Base-by-base conservation (phyloP, 2,797 vertebrate species). In the Sardinella longiceps region DNA sequence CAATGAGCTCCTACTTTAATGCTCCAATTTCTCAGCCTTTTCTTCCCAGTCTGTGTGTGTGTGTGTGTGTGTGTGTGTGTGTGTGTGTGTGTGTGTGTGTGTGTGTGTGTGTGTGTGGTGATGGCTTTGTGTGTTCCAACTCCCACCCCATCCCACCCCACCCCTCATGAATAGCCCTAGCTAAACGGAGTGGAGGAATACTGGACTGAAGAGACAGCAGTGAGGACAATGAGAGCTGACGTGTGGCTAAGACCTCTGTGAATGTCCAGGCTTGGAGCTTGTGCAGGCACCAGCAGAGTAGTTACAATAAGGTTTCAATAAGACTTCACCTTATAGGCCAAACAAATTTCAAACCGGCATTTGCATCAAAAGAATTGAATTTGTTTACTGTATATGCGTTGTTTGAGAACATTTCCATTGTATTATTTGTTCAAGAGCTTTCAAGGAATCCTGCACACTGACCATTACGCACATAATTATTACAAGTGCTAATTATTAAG, bases 181-280 rank as follows among this genome's bases (percentile, higher is more conserved):
- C 45, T 66, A 83, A 84, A 74, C 51, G 82, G 84, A 85, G 82
- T 33, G 80, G 82, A 80, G 85, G 39, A 11, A 84, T 9, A 23
- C 56, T 83, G 66, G 82, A 81, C 51, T 83, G 60, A 86, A 46
- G 85, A 43, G 20, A 14, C 30, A 51, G 63, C 28, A 46, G 56
- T 86, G 84, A 87, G 37, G 45, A 80, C 84, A 86, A 89, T 86
- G 81, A 87, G 84, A 48, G 74, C 45, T 82, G 87, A 85, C 80
- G 46, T 60, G 53, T n/a, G 60, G 83, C 83, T 86, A 83, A 87
- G 80, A 58, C 46, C 63, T 86, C 81, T 77, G 25, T 82, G 85
- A 86, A 82, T 82, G 80, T 43, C 83, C 80, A 43, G 37, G 7
- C 70, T 77, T 77, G 9, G 15, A 20, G 23, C 33, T 77, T 23